phyloP scores from a whole-genome alignment of 1,140 invertebrate genomes.

The Planococcus citri region DNA sequence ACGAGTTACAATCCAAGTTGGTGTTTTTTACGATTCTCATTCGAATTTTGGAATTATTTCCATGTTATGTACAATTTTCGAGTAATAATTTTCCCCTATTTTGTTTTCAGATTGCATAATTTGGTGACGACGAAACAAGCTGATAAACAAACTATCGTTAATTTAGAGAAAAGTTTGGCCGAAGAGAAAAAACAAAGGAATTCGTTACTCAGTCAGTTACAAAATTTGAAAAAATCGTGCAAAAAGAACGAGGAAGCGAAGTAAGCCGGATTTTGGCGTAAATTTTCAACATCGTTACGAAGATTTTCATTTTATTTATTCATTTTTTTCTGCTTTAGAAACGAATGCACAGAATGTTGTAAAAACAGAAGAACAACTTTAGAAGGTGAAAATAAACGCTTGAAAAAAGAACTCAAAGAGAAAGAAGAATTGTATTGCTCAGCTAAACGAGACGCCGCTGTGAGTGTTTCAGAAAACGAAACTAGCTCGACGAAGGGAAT shows the following conservation, averaged over 20 bases:
- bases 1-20: conserved; percentile 32
- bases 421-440: conserved; percentile 53
- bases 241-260: conserved; percentile 33
- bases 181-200: conserved; percentile 69
- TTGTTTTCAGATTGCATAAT: conserved; percentile 47
- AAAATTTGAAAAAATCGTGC: conserved; percentile 57
- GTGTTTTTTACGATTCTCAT: background rate
- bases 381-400: conserved; percentile 60
- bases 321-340: conserved; percentile 31
- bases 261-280: conserved; percentile 33
- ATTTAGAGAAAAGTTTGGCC: conserved; percentile 63
- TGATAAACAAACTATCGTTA: conserved; percentile 62
- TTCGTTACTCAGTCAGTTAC: conserved; percentile 60
- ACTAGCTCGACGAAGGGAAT: too few species aligned
- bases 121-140: conserved; percentile 54
- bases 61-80: background rate
- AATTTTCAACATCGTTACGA: conserved; percentile 24
- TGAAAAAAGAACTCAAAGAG: conserved; percentile 58
- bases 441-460: conserved; percentile 43
- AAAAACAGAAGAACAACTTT: conserved; percentile 58
- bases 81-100: background rate
- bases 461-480: conserved; percentile 29
- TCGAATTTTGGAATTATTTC: background rate
- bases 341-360: conserved; percentile 63
- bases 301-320: background rate